A percentile compares a stretch with the other conserved stretches of the same genome.
These are phyloP conservation scores for Pelecanus crispus DNA, from an alignment of 2,113 vertebrate genomes.

Conservation along the genomic window DNA sequence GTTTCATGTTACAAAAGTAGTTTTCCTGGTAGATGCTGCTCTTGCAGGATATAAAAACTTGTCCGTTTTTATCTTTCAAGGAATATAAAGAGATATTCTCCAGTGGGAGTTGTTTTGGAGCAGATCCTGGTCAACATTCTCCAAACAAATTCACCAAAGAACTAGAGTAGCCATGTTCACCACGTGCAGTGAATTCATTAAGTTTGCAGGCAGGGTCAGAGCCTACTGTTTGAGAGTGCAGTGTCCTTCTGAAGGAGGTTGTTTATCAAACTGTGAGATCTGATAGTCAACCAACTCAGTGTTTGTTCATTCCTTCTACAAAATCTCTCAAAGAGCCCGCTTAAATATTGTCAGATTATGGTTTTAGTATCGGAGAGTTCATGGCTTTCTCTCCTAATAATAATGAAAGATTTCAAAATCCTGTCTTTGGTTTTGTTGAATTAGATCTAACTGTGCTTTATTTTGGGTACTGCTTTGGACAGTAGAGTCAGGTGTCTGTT, in stretches of 20 bases:
- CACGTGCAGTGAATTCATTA: background rate
- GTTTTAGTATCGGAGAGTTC: background rate
- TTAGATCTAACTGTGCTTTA: background rate
- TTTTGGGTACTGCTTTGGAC: background rate
- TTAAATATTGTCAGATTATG: background rate
- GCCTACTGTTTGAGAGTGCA: background rate
- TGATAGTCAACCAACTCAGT: background rate
- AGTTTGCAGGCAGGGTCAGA: background rate
- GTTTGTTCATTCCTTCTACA: background rate
- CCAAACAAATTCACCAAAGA: background rate
- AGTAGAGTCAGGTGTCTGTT: background rate
- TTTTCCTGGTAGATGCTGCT: background rate
- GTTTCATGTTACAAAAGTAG: background rate
- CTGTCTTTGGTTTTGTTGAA: background rate
- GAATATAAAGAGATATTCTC: background rate
- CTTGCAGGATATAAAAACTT: background rate
- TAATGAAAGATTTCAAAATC: background rate
- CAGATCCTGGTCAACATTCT: background rate
- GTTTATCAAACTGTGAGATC: background rate
- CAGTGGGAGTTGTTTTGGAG: background rate
- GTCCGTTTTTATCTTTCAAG: background rate
- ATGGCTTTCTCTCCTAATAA: background rate
- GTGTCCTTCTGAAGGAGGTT: background rate
- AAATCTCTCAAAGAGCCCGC: background rate
- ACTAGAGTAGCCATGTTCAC: background rate